Base-by-base conservation (phyloP, 2,888 invertebrate genomes). In the Yponomeuta evonymella region DNA sequence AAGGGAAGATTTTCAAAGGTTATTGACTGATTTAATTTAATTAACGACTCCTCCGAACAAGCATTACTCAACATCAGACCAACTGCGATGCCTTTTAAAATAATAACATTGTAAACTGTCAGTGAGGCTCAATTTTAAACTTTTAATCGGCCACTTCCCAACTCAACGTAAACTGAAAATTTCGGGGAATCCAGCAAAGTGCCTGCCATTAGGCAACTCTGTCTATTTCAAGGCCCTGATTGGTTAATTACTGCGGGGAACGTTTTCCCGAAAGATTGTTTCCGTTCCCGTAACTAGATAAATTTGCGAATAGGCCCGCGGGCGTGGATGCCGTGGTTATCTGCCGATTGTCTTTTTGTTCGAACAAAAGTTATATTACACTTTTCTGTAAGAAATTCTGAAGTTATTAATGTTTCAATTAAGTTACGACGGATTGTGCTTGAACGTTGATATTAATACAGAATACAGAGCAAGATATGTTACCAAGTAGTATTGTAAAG, bases 181-280 rank as follows among this genome's bases (percentile, higher is more conserved):
- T 68, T 48, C 6, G 51, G 51, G 10, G 11, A 67, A 68, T 51
- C 48, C 30, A 23, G 29, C 48, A 68, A 48, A 68, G 30, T 11
- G 68, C 68, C 68, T 30, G 68, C 51, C 68, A 68, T 68, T 68
- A 51, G 68, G 29, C 23, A 68, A 68, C 48, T 67, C 67, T 23
- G 48, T 36, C 48, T 43, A 30, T 68, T 68, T 29, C 51, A 1
- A 23, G 51, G 12, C 36, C 30, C 51, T 68, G 68, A 68, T 68
- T 68, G 68, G 68, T 30, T 68, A 48, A 68, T 68, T 68, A 67
- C 15, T 10, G 67, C 23, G n/a, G 48, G 36, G 67, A 43, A 36
- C 36, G 10, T 67, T 43, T 43, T 43, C 51, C 51, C 15, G 51
- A 58, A 58, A 58, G 51, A 58, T 58, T 58, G 51, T 12, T 58